Base-by-base conservation (phyloP, 2,797 vertebrate genomes). In the Hydrophis major region DNA sequence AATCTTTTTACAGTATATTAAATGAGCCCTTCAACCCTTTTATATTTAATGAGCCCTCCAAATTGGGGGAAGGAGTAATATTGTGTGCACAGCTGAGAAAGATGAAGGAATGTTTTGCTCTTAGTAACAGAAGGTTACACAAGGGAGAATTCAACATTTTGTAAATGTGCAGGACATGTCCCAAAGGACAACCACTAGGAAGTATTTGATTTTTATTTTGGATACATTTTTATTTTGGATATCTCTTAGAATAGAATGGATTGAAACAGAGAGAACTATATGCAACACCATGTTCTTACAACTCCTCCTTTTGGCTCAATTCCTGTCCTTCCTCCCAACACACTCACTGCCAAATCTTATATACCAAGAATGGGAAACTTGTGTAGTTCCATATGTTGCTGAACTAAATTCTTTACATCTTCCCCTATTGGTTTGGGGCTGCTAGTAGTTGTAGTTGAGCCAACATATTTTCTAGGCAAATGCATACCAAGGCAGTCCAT, bases 221-320 rank as follows among this genome's bases (percentile, higher is more conserved):
- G 86, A 90, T 50, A 89, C 13, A 32, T 50, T 7, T 50, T 50
- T 1, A 14, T 14, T 0, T 1, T 0, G 0, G 18, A 93, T 57
- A 32, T 28, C 22, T 83, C 42, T 47, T 10, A 20, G 74, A 55
- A 37, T 22, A 47, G 37, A 42, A 7, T 69, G 12, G 60, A 87
- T n/a, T 69, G 37, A 90, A 69, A 37, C 37, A 27, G 13, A 66
- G 11, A 59, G 53, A 86, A 28, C 22, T 12, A 32, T 37, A 37
- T 20, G 4, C 20, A 37, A 18, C 20, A 2, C 13, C 10, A 13
- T 57, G 18, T 20, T 56, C n/a, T 57, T 37, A 60, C 27, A 25
- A 50, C 28, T 6, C 78, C 42, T 4, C 14, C 50, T 57, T 22
- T n/a, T 55, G 28, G 18, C 3, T 5, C 11, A 47, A 4, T n/a